Evolutionary conservation across 2,113 vertebrate genomes (phyloP).

Genomic region (Eupsittula cactorum): DNA sequence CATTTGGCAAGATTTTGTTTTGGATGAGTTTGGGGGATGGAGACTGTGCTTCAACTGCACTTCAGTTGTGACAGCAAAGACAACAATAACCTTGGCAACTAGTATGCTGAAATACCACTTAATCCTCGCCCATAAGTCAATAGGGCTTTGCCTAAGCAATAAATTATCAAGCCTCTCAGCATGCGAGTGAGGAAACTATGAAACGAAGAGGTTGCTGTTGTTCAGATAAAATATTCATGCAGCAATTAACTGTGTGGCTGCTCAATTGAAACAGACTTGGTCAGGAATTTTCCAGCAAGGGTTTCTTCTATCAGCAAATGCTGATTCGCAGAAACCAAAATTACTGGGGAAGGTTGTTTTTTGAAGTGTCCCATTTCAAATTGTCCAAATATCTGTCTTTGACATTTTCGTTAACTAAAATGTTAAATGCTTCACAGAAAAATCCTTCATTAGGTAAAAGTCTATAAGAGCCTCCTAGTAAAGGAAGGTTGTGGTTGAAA

Average conservation of each 20-base stretch:
- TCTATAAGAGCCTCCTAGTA: neutral
- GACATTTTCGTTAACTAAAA: neutral
- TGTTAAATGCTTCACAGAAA: neutral
- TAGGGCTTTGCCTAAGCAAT: neutral
- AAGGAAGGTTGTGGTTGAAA: neutral
- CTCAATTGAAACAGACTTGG: neutral
- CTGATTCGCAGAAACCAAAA: neutral
- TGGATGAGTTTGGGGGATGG: neutral
- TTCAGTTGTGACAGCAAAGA: slow-evolving; percentile 2
- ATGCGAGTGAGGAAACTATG: neutral
- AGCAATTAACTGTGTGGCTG: neutral
- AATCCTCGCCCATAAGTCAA: neutral
- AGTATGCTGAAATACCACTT: slow-evolving; percentile 10
- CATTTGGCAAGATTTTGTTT: slow-evolving; percentile 13
- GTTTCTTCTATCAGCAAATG: neutral
- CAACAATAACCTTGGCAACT: neutral
- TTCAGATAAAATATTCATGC: neutral
- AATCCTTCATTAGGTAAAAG: neutral
- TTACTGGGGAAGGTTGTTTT: neutral
- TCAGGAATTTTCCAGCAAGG: neutral
- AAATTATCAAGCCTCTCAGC: neutral
- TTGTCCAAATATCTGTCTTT: neutral
- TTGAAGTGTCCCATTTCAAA: neutral
- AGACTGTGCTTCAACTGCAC: neutral
- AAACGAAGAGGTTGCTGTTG: neutral